Base-by-base conservation (phyloP, 1,140 invertebrate genomes). In the Drosophila rhopaloa region DNA sequence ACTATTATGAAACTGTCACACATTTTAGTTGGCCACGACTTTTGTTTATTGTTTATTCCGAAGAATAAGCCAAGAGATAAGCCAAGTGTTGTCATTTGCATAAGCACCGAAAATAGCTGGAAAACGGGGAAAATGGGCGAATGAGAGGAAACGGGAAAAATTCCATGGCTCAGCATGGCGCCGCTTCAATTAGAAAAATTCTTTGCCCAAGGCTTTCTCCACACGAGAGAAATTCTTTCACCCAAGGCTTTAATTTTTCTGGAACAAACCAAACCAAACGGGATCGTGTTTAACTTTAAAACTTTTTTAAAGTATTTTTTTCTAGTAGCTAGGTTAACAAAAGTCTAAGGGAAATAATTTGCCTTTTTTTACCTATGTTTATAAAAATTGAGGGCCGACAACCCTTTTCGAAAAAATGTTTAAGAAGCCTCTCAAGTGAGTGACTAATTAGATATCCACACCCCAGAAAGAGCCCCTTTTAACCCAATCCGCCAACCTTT, bases 1-100 rank as follows among this genome's bases (percentile, higher is more conserved):
- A 48, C 81, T 85, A 81, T 85, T 84, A 85, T 84, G 81, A 85
- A 84, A 85, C 81, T 84, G 81, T 84, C 81, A 84, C 81, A 77
- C 81, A 86, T 74, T 84, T 86, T 63, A 79, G 51, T 57, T 58
- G 68, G 53, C 74, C 74, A 62, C 38, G 44, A 63, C 59, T 60
- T 60, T 82, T 83, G 76, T 83, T 83, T 84, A 84, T 84, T 79
- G 70, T 67, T 59, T 60, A 60, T 61, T 50, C 72, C 32, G 40
- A 16, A 50, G 70, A 77, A 74, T 84, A 50, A 71, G 68, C 60
- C 44, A 35, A 27, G 14, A 55, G 62, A 74, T 83, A 58, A 72
- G 68, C 61, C 80, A 62, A 82, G 70, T 79, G 68, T 50, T 48
- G 48, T 73, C 81, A 83, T 83, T 83, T 80, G 81, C 80, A 83